These are phyloP conservation scores for Liasis olivaceus DNA, from an alignment of 2,797 vertebrate genomes.

Conservation along the genomic window DNA sequence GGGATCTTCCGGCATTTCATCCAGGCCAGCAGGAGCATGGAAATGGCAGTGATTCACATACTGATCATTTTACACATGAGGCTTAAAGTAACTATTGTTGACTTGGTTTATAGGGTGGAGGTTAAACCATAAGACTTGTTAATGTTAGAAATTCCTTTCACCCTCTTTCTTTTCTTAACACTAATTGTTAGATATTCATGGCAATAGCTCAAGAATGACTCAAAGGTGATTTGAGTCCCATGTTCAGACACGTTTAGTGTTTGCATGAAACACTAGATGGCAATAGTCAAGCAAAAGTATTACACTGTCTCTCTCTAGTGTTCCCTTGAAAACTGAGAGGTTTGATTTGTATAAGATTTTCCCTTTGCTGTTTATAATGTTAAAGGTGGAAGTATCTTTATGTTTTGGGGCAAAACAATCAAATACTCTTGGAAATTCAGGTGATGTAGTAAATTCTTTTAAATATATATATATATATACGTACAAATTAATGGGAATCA, in stretches of 20 bases:
- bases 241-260: not conserved
- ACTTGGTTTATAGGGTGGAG: not conserved
- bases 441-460: not conserved
- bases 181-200: not conserved
- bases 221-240: not conserved
- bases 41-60: not conserved
- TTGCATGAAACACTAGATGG: slow-evolving; percentile 17
- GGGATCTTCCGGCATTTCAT: not conserved
- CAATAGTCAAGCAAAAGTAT: slow-evolving; percentile 8
- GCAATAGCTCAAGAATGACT: not conserved
- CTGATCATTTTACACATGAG: not conserved
- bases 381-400: not conserved
- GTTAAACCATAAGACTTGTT: not conserved
- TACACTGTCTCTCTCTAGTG: not conserved
- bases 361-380: not conserved
- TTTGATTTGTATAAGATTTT: not conserved
- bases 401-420: not conserved
- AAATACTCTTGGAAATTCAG: not conserved
- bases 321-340: not conserved
- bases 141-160: not conserved
- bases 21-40: not conserved
- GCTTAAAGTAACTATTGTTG: not conserved
- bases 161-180: not conserved
- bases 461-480: not conserved
- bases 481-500: not conserved